Conservation (phyloP, 2,888 invertebrate species). For the Digitonthophagus gazella region DNA sequence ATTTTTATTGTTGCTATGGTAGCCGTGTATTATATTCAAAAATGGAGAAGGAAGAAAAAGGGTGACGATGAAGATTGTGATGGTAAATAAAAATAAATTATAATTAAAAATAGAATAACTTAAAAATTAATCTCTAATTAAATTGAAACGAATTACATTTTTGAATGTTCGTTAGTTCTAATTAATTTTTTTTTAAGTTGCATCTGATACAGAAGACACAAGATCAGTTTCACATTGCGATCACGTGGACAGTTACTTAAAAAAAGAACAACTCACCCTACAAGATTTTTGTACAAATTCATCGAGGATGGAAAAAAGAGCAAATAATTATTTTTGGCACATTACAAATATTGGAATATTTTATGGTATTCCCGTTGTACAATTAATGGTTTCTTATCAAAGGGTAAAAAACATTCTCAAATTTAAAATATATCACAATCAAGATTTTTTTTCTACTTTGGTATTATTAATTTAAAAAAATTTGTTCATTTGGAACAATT, state of each 20-base stretch:
- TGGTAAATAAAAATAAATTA: too few relatives aligned
- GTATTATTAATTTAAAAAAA: too few relatives aligned
- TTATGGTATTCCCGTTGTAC: conserved; percentile 82
- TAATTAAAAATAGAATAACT: too few relatives aligned
- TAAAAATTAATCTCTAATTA: too few relatives aligned
- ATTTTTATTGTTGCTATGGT: conserved; percentile 48
- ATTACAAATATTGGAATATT: conserved; percentile 77
- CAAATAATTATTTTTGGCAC: conserved; percentile 71
- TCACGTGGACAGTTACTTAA: conserved; percentile 20
- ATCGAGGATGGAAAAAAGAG: conserved; percentile 59
- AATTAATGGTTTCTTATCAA: conserved; percentile 79
- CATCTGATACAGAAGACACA: conserved; percentile 7
- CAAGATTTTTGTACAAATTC: conserved; percentile 36
- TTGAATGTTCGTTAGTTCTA: neutral
- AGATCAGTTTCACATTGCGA: neutral
- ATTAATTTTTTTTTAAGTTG: neutral
- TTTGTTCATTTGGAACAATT: too few relatives aligned
- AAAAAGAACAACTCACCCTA: conserved; percentile 25
- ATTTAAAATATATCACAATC: too few relatives aligned
- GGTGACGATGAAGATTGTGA: conserved; percentile 18
- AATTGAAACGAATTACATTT: too few relatives aligned
- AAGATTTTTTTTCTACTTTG: too few relatives aligned
- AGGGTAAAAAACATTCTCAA: conserved; percentile 58
- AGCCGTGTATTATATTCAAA: conserved; percentile 33
- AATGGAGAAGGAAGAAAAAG: conserved; percentile 8